Base-by-base conservation (phyloP, 2,113 vertebrate species). In the Orientallactaga bullata region DNA sequence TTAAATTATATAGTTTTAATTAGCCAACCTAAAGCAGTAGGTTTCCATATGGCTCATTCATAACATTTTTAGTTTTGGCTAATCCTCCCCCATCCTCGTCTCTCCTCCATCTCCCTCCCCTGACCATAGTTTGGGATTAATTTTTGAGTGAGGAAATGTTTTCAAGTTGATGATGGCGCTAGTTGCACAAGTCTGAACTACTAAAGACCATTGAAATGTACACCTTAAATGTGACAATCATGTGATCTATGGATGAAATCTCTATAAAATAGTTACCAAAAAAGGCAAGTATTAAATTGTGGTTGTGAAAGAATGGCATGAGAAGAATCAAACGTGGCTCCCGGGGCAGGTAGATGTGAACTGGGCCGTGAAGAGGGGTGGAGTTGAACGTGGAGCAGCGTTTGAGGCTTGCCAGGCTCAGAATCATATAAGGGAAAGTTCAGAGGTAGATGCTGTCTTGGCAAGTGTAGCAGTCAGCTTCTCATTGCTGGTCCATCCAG, bases 211-310 rank as follows among this genome's bases (percentile, higher is more conserved):
- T 8, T 47, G 61, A 89, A 69, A 76, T 30, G 24, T 66, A 30
- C 6, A 17, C 47, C 39, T 90, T 73, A 77, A 60, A 61, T 84
- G 69, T 32, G 12, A 47, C 2, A 23, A 58, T 47, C 23, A 10
- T 76, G 24, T 47, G 30, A 61, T n/a, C 23, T 71, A 61, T 58
- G 51, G 89, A n/a, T 92, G 85, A 85, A 60, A 71, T 81, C 80
- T 90, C 15, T 10, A 65, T 71, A 42, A 81, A 51, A 1, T 17
- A 55, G 10, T 80, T 89, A 42, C 9, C 8, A 55, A 47, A 69
- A 76, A 39, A 11, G 11, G 20, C 47, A 16, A 76, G 10, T 2
- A 37, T 47, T 7, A 16, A 21, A 5, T 3, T 30, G 10, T 55
- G 71, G 8, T 9, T 23, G 18, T 23, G 58, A 61, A 51, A 60